Evolutionary conservation across 2,888 invertebrate genomes (phyloP), one percentile per base, ranked within the genome.

Genomic region (Cephus nigrinus): DNA sequence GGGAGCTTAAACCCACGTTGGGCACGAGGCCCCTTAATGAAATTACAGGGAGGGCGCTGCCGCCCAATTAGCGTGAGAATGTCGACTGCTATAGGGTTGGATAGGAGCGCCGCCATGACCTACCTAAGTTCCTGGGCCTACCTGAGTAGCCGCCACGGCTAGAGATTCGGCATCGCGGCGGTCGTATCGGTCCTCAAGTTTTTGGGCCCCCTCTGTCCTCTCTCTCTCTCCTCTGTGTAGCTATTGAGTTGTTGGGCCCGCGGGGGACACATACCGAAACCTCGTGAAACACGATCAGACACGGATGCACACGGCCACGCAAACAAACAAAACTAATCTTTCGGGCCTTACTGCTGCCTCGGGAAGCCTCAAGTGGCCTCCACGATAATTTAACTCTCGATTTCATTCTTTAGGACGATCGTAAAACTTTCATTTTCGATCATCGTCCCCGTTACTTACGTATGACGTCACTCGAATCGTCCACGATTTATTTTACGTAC

Each of bases 261-360:
- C 85, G 84, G 86, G 82, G 83, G 84, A 85, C 87, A 86, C 85
- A 86, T 85, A 86, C 86, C 86, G 77, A 87, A 89, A 86, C 85
- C 88, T 88, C 86, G 87, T 89, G 90, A 89, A 90, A 90, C 89
- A 90, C 87, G 90, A 90, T 90, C 89, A 84, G 90, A 90, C 90
- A 90, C 87, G 88, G 88, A 89, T 90, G 90, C 88, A 88, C 87
- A 87, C 86, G 84, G 84, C 83, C 88, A 86, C 85, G 85, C 90
- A 89, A 89, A 88, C 88, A 89, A 89, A 90, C 89, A 87, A 83
- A 84, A 84, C 83, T 76, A 30, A 30, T 77, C 78, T 74, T 69
- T 69, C 73, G 78, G 80, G 80, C 77, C 81, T 80, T 76, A 76
- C 75, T 77, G 75, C 78, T 77, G 77, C 78, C 79, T 80, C 81